Percentiles rank a stretch among this genome's conserved stretches.
These are phyloP conservation scores for Pseudonaja textilis DNA, from an alignment of 2,113 vertebrate species.

Conservation along the genomic window DNA sequence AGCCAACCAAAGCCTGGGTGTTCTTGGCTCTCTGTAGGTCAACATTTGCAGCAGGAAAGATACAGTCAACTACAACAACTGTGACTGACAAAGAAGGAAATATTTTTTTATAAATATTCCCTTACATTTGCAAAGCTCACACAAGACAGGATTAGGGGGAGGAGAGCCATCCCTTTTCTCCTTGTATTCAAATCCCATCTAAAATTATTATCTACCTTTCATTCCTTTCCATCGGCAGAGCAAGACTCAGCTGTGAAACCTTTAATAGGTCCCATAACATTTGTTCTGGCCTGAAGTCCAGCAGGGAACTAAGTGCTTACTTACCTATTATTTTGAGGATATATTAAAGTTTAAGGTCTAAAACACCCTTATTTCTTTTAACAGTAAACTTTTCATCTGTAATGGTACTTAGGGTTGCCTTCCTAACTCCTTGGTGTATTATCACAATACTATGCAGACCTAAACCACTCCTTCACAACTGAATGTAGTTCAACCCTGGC, in stretches of 20 bases:
- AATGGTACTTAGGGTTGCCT: neutral
- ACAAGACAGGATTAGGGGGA: neutral
- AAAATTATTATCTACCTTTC: neutral
- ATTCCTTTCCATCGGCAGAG: neutral
- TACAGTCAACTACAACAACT: neutral
- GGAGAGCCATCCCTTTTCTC: neutral
- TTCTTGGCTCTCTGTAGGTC: conserved; percentile 18
- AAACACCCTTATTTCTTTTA: neutral
- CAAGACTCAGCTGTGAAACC: neutral
- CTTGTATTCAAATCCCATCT: neutral
- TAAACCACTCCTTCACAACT: neutral
- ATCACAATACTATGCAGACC: conserved; percentile 56
- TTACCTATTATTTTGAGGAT: conserved; percentile 43
- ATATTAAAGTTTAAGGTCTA: conserved; percentile 15
- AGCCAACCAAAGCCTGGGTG: conserved; percentile 51
- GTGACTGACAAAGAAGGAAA: neutral
- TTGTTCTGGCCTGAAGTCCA: conserved; percentile 23
- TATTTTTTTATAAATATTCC: neutral
- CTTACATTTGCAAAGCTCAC: neutral
- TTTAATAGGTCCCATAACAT: conserved; percentile 7
- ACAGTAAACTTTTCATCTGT: neutral
- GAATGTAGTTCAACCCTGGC: neutral
- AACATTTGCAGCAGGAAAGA: neutral
- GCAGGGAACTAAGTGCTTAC: conserved; percentile 45
- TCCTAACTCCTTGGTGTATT: conserved; percentile 20